phyloP scores from a whole-genome alignment of 2,888 invertebrate species.

The Zonitis immaculata region DNA sequence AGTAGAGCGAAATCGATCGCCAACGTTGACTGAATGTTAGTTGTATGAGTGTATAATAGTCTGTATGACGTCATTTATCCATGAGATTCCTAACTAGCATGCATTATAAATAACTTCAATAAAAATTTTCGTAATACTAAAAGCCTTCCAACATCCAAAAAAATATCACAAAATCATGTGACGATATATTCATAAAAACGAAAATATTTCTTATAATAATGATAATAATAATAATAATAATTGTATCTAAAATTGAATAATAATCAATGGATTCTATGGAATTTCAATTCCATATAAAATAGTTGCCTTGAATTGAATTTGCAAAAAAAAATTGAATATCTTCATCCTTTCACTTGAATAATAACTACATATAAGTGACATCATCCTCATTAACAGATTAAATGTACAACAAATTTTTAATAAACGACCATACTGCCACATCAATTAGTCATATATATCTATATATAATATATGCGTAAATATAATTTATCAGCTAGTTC shows the following conservation, averaged over 20 bases:
- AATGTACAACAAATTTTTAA: not conserved
- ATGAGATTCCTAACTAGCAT: conserved; percentile 44
- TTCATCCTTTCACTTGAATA: not conserved
- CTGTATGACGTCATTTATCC: conserved; percentile 42
- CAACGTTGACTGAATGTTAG: conserved; percentile 34
- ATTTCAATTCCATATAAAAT: too few relatives aligned
- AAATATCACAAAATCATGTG: not conserved
- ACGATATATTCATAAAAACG: not conserved
- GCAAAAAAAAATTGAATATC: too few relatives aligned
- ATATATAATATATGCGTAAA: not conserved
- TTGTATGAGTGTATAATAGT: conserved; percentile 29
- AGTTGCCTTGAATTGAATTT: too few relatives aligned
- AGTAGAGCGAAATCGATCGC: conserved; percentile 40
- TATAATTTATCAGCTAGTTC: not conserved
- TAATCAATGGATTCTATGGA: too few relatives aligned
- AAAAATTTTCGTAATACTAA: conserved; percentile 19
- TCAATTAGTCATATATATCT: not conserved
- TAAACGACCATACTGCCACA: not conserved
- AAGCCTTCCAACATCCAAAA: conserved; percentile 3
- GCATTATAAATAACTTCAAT: conserved; percentile 44
- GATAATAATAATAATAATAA: too few relatives aligned
- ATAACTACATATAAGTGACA: not conserved
- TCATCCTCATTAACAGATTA: not conserved
- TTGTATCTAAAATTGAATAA: too few relatives aligned
- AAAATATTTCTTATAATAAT: not conserved